Conservation (phyloP, 2,113 vertebrate species). For the Carollia perspicillata region DNA sequence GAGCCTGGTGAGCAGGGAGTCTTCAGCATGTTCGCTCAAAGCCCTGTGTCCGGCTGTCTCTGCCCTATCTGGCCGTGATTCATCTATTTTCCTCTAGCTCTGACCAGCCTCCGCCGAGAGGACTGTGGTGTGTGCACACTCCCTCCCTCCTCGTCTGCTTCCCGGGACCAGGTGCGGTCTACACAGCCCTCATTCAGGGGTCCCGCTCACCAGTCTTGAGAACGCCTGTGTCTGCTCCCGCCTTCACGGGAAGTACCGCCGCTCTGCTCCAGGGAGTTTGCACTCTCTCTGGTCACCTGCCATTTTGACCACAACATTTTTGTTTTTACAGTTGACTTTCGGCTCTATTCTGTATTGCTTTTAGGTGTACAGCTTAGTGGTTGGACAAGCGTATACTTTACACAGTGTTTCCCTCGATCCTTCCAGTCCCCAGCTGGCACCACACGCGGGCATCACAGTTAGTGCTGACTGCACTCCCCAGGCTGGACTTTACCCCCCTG, state of each 20-base stretch:
- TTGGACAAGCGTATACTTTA: neutral
- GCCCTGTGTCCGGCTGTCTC: neutral
- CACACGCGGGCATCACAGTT: accelerated
- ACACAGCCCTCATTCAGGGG: neutral
- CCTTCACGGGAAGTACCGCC: neutral
- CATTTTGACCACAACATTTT: neutral
- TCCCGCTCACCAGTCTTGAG: neutral
- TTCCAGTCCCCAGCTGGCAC: neutral
- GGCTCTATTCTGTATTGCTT: neutral
- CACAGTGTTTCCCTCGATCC: neutral
- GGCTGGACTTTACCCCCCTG: neutral
- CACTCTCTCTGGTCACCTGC: neutral
- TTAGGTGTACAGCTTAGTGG: neutral
- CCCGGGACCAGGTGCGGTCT: neutral
- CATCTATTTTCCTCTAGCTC: neutral
- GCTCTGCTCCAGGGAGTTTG: neutral
- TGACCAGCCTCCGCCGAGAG: neutral
- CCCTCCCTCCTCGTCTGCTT: neutral
- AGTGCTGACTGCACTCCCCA: accelerated
- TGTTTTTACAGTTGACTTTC: neutral
- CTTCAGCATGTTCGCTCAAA: neutral
- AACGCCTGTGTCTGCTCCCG: neutral
- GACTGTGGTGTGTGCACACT: neutral
- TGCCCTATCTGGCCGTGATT: neutral
- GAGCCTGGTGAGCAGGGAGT: neutral